Conservation (phyloP, 1,140 invertebrate species). For the Drosophila murphyi region DNA sequence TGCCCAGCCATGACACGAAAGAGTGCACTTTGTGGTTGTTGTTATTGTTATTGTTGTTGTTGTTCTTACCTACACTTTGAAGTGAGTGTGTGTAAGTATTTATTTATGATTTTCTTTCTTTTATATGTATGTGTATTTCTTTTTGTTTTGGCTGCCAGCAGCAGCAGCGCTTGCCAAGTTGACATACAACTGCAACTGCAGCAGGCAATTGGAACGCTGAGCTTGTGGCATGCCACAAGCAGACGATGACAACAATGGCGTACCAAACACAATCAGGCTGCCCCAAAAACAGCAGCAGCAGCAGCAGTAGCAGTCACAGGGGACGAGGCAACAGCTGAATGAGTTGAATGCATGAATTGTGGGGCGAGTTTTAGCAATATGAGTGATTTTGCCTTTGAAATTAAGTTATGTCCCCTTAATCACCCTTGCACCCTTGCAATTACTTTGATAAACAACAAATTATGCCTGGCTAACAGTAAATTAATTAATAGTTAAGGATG, state of each 20-base stretch:
- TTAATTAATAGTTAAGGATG: too few species aligned
- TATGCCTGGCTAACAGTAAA: neutral
- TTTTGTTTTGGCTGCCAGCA: constrained; percentile 17
- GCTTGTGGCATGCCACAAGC: constrained; percentile 49
- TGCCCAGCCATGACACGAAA: constrained; percentile 43
- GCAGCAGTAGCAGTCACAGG: constrained; percentile 1
- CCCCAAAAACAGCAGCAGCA: constrained; percentile 10
- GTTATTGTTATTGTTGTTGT: constrained; percentile 14
- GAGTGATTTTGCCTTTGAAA: neutral
- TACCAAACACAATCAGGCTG: neutral
- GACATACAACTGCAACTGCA: constrained; percentile 28
- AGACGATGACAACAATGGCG: constrained; percentile 45
- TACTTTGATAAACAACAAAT: neutral
- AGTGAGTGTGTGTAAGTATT: constrained; percentile 30
- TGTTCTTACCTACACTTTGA: constrained; percentile 26
- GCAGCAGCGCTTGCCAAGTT: constrained; percentile 15
- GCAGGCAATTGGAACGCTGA: constrained; percentile 37
- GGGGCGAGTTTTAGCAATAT: constrained; percentile 25
- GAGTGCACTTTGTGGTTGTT: constrained; percentile 28
- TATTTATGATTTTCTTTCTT: constrained; percentile 32
- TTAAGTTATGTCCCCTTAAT: neutral
- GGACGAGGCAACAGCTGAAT: constrained; percentile 9
- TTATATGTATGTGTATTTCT: neutral
- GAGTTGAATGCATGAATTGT: constrained; percentile 24
- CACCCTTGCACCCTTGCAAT: neutral